Base-by-base conservation (phyloP, 1,140 invertebrate genomes). In the Daktulosphaira vitifoliae region DNA sequence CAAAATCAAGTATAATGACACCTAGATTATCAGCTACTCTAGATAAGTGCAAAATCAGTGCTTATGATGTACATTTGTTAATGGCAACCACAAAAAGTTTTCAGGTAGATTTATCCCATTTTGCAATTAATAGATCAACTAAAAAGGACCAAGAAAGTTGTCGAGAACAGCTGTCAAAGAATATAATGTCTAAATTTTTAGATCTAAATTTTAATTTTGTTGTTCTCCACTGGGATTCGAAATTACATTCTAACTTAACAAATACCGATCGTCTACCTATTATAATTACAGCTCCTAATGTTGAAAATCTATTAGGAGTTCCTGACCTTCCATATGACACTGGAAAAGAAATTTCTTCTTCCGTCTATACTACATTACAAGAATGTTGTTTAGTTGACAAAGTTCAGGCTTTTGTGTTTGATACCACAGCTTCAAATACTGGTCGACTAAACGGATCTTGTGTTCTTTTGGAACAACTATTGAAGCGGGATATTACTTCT, bases 21-120 rank as follows among this genome's bases (percentile, higher is more conserved):
- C 3, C 15, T 11, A 9, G 51, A 5, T 53, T 37, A 29, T 26
- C 29, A 15, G 50, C n/a, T n/a, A n/a, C n/a, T n/a, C n/a, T n/a
- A n/a, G n/a, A n/a, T n/a, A n/a, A n/a, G n/a, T n/a, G n/a, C 9
- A 52, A 52, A 52, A 52, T 52, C 16, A 52, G 50, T 29, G 50
- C 23, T n/a, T 15, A 52, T 18, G 50, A 20, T 11, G 50, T 52
- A 2, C 50, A 52, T 52, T 25, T 51, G 16, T 51, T 25, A 51
- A 25, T n/a, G 16, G 49, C 49, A 23, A 11, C 49, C n/a, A 15
- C 49, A n/a, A 23, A 51, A 51, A 33, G 23, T 51, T 51, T 51
- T 51, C 23, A 33, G 26, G 23, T 26, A 26, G 23, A 51, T 16
- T 25, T 25, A n/a, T 25, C 16, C 20, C 15, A 25, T n/a, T 51